Percentiles rank a stretch among this genome's conserved stretches.
These are phyloP conservation scores for Electrona antarctica DNA, from an alignment of 2,113 vertebrate genomes.

Conservation along the genomic window DNA sequence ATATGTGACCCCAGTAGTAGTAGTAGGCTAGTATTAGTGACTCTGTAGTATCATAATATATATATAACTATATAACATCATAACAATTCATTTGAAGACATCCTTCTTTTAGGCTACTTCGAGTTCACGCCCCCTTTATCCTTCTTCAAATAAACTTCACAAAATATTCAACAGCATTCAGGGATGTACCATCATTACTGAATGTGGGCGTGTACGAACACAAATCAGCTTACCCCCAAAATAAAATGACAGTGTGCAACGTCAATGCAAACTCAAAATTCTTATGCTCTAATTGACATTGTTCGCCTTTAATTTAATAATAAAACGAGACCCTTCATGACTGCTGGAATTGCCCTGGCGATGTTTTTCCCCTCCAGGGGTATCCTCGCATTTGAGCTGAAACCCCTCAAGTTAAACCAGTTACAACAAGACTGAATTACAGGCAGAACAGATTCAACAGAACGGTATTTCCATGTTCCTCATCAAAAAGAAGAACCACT, in stretches of 20 bases:
- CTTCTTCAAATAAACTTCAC: neutral
- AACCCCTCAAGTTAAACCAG: conserved; percentile 57
- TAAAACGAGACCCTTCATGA: no score
- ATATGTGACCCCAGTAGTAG: no score
- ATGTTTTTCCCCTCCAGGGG: conserved; percentile 55
- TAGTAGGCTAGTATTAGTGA: no score
- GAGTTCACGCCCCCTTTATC: no score
- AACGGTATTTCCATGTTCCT: conserved; percentile 32
- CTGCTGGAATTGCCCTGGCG: neutral
- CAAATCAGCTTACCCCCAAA: neutral
- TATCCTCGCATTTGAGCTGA: conserved; percentile 78
- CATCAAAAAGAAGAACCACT: no score
- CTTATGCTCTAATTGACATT: no score
- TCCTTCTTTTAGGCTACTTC: no score
- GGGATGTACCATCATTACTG: conserved; percentile 37
- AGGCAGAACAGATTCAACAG: neutral
- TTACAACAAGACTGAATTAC: conserved; percentile 29
- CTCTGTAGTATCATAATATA: no score
- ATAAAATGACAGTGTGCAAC: neutral
- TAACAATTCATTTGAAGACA: no score
- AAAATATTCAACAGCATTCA: neutral
- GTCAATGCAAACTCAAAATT: no score
- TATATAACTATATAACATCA: no score
- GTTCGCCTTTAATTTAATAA: no score
- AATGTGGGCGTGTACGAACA: conserved; percentile 65